These are phyloP conservation scores for Platycnemis pennipes DNA, from an alignment of 2,888 invertebrate genomes.

Conservation along the genomic window DNA sequence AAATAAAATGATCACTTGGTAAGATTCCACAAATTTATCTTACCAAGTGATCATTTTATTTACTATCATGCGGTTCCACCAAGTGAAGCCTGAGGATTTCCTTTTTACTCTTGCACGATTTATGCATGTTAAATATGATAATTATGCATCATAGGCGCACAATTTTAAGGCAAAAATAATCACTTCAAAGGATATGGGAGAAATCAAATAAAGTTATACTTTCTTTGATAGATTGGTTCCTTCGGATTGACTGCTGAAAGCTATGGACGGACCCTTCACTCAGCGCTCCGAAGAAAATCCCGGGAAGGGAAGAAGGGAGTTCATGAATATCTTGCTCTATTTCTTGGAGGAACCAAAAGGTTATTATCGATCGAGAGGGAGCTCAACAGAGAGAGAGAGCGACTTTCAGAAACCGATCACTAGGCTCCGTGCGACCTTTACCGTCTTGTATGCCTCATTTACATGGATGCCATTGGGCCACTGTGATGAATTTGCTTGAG, in stretches of 20 bases:
- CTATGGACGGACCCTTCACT: not conserved
- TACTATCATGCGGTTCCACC: too few species aligned
- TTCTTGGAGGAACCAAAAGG: not conserved
- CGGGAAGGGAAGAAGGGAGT: not conserved
- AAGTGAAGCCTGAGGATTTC: too few species aligned
- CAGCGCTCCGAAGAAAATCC: not conserved
- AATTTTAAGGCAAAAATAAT: too few species aligned
- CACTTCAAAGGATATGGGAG: too few species aligned
- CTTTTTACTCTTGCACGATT: too few species aligned
- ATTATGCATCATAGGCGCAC: too few species aligned
- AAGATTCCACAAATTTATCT: too few species aligned
- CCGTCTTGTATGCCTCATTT: not conserved
- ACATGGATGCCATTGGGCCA: not conserved
- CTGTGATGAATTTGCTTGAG: not conserved
- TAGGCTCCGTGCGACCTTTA: not conserved
- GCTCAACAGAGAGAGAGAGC: not conserved
- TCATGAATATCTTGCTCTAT: not conserved
- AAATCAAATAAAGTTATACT: too few species aligned
- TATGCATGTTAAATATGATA: too few species aligned
- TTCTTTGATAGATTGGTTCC: too few species aligned
- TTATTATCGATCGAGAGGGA: not conserved
- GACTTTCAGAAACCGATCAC: not conserved
- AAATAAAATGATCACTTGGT: too few species aligned
- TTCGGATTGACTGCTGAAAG: not conserved
- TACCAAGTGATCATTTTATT: too few species aligned